A percentile compares a stretch with the other conserved stretches of the same genome.
These are phyloP conservation scores for Cetonia aurata DNA, from an alignment of 2,888 invertebrate species.

Conservation along the genomic window DNA sequence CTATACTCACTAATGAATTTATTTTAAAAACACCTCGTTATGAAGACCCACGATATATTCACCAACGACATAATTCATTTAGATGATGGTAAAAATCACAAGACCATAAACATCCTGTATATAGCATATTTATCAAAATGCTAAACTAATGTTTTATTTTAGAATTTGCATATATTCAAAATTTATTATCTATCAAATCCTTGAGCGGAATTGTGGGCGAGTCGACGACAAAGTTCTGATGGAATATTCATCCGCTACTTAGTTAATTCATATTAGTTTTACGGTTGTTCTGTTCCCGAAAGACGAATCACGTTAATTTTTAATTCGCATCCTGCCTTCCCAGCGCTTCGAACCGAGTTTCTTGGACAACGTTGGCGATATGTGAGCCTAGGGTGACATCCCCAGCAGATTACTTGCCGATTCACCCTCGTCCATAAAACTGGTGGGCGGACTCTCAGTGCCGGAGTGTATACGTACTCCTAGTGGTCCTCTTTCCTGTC, in stretches of 20 bases:
- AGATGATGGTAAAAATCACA: no score
- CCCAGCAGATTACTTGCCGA: slow-evolving; percentile 17
- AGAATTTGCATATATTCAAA: no score
- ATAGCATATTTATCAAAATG: no score
- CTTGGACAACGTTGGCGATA: neutral
- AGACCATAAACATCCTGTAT: no score
- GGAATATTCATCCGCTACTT: slow-evolving; percentile 4
- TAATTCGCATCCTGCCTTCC: neutral
- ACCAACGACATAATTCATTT: no score
- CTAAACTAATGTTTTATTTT: no score
- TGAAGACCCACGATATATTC: no score
- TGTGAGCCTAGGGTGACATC: slow-evolving; percentile 15
- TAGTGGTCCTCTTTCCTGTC: neutral
- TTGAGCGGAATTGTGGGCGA: neutral
- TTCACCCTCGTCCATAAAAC: slow-evolving; percentile 49
- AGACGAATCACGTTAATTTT: slow-evolving; percentile 14
- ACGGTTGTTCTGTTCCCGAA: neutral
- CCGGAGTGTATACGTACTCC: neutral
- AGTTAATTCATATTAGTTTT: neutral
- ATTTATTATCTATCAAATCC: no score
- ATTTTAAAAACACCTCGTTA: no score
- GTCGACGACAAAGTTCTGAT: neutral
- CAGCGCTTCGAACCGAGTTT: neutral
- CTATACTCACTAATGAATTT: no score
- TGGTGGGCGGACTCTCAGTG: slow-evolving; percentile 44